These are phyloP conservation scores for Pachypeltis micranthus DNA, from an alignment of 1,140 invertebrate species.

Conservation along the genomic window DNA sequence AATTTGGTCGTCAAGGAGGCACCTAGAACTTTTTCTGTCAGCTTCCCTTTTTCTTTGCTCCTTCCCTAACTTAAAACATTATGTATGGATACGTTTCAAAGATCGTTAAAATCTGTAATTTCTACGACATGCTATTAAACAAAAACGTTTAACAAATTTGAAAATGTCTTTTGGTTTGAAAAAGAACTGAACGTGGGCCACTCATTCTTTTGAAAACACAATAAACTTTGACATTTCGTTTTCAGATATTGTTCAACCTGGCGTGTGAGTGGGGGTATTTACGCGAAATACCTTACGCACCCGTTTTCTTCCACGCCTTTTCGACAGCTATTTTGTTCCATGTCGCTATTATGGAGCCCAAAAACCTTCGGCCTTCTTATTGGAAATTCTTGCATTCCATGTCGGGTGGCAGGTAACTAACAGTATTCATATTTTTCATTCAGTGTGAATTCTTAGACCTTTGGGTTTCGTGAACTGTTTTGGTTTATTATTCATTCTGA, in stretches of 20 bases:
- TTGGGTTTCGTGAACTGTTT: background rate
- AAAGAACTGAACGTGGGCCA: no score
- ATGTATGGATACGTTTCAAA: no score
- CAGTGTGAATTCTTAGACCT: background rate
- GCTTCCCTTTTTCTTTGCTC: conserved; percentile 11
- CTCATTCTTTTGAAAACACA: no score
- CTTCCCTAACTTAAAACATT: no score
- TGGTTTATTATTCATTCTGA: background rate
- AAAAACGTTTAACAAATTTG: no score
- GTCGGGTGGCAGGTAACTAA: conserved; percentile 54
- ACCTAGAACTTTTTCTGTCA: conserved; percentile 7
- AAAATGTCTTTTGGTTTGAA: no score
- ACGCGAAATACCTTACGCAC: conserved; percentile 48
- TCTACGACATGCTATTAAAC: no score
- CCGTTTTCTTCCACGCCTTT: conserved; percentile 58
- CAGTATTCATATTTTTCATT: background rate
- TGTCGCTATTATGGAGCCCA: conserved; percentile 64
- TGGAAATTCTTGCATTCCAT: conserved; percentile 66
- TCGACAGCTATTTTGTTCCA: conserved; percentile 71
- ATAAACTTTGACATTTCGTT: no score
- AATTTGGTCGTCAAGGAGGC: background rate
- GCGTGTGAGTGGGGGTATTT: conserved; percentile 43
- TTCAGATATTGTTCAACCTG: conserved; percentile 47
- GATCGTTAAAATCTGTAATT: no score
- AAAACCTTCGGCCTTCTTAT: conserved; percentile 66